Percentiles rank a stretch among this genome's conserved stretches.
These are phyloP conservation scores for Neomonachus schauinslandi DNA, from an alignment of 2,113 vertebrate genomes.

Conservation along the genomic window DNA sequence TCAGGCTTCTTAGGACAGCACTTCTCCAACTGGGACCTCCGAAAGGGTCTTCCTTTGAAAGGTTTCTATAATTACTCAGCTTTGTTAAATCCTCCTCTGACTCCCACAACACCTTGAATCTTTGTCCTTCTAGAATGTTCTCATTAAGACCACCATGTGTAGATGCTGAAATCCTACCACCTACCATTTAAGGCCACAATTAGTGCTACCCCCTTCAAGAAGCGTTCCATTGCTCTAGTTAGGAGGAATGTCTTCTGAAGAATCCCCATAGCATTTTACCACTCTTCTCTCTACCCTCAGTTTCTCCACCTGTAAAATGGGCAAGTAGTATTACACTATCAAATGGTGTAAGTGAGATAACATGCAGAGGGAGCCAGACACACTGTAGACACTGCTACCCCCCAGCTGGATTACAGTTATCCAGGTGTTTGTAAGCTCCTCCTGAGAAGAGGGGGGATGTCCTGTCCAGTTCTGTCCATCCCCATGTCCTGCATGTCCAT, in stretches of 20 bases:
- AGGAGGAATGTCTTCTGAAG: not conserved
- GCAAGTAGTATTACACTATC: not conserved
- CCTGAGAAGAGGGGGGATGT: not conserved
- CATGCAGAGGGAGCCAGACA: accelerated
- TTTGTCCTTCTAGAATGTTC: not conserved
- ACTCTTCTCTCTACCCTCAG: not conserved
- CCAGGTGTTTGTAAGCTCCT: not conserved
- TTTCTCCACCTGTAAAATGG: not conserved
- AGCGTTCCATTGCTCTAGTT: not conserved
- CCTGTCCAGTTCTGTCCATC: not conserved
- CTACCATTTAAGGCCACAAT: not conserved
- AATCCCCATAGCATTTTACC: not conserved
- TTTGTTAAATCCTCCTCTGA: not conserved
- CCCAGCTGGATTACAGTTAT: not conserved
- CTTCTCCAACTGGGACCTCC: not conserved
- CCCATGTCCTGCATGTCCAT: accelerated
- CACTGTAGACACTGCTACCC: accelerated
- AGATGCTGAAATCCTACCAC: not conserved
- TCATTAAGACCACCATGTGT: not conserved
- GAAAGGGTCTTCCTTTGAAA: not conserved
- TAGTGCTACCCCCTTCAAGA: not conserved
- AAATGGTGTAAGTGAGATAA: not conserved
- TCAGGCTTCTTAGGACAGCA: not conserved
- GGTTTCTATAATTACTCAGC: not conserved
- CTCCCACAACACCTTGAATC: not conserved